A percentile compares a stretch with the other conserved stretches of the same genome.
These are phyloP conservation scores for Pantherophis guttatus DNA, from an alignment of 2,113 vertebrate species.

Conservation along the genomic window DNA sequence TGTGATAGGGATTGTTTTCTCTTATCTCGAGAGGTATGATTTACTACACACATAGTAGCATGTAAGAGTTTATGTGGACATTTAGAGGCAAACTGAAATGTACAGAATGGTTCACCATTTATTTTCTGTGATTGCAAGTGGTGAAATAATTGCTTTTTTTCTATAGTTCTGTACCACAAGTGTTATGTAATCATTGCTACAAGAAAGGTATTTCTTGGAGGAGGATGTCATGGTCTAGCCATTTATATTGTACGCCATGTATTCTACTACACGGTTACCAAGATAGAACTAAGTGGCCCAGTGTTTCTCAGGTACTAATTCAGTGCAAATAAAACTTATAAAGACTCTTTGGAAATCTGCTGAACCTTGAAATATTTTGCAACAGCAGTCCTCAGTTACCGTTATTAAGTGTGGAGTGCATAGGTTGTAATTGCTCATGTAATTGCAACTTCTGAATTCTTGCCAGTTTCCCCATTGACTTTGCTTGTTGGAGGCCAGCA, in stretches of 20 bases:
- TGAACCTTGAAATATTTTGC: background rate
- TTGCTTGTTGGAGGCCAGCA: background rate
- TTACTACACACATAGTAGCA: background rate
- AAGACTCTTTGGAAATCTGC: background rate
- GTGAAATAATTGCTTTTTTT: background rate
- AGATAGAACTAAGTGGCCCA: background rate
- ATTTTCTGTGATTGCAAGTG: background rate
- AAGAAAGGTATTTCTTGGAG: background rate
- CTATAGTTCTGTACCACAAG: background rate
- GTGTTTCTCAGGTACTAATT: background rate
- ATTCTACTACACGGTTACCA: background rate
- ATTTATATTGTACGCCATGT: background rate
- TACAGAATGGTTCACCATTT: background rate
- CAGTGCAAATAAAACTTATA: background rate
- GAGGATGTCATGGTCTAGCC: background rate
- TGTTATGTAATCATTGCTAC: background rate
- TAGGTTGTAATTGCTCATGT: background rate
- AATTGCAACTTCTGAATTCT: background rate
- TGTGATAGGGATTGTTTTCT: background rate
- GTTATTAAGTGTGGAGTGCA: background rate
- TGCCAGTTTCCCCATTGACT: background rate
- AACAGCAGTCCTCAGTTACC: background rate
- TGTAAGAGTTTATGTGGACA: background rate
- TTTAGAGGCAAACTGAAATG: background rate
- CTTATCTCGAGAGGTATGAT: background rate